Percentiles rank a stretch among this genome's conserved stretches.
Evolutionary conservation across 1,140 invertebrate species (phyloP).

Genomic region (Brachionus plicatilis): DNA sequence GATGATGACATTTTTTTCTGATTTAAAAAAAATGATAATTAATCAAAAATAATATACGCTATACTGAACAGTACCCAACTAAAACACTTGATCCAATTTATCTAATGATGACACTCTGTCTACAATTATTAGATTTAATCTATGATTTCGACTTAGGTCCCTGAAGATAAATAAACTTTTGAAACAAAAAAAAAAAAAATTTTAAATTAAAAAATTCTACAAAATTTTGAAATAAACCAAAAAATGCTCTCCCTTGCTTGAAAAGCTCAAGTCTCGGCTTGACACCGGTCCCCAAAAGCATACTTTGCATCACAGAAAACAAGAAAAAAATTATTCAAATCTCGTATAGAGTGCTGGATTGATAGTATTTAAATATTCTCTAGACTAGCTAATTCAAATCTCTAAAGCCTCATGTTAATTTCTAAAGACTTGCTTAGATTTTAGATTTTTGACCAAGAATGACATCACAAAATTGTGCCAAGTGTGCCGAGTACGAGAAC

Average conservation of each 20-base stretch:
- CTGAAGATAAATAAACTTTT: neutral
- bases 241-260: neutral
- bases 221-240: neutral
- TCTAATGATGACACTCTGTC: slow-evolving; percentile 26
- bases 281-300: neutral
- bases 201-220: neutral
- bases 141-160: slow-evolving; percentile 32
- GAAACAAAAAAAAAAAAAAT: neutral
- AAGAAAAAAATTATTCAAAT: neutral
- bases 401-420: neutral
- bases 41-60: slow-evolving; percentile 9
- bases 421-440: neutral
- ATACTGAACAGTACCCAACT: neutral
- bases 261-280: neutral
- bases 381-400: neutral
- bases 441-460: neutral
- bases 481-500: neutral
- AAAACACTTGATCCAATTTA: neutral
- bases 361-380: neutral
- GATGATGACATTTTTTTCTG: neutral
- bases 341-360: neutral
- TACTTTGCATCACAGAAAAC: no score
- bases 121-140: neutral
- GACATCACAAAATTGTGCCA: neutral
- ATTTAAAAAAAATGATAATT: neutral